These are phyloP conservation scores for Pogonognathellus flavescens DNA, from an alignment of 1,140 invertebrate genomes.

Conservation along the genomic window DNA sequence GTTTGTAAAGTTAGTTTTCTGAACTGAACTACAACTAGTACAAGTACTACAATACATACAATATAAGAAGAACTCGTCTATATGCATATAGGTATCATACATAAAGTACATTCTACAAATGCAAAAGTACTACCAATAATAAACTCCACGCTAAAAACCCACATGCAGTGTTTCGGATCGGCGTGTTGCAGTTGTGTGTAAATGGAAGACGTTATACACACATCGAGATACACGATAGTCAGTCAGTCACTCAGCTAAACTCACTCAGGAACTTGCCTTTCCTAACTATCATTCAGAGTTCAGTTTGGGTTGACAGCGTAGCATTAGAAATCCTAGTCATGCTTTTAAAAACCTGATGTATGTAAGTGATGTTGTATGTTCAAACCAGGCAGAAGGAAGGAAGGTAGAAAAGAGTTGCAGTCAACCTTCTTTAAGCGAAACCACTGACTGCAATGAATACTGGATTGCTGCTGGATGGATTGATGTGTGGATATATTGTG, in stretches of 20 bases:
- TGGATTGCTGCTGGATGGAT: conserved; percentile 6
- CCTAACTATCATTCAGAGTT: background rate
- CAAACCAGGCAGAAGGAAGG: background rate
- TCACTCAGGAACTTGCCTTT: background rate
- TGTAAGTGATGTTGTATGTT: no score
- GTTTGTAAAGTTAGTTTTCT: no score
- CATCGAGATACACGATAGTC: background rate
- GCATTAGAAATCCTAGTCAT: conserved; percentile 25
- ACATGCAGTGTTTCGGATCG: no score
- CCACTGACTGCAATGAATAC: conserved; percentile 13
- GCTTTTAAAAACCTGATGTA: conserved; percentile 45
- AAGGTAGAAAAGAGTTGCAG: background rate
- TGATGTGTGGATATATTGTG: background rate
- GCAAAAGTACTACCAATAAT: no score
- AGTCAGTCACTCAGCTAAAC: background rate
- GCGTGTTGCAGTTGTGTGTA: background rate
- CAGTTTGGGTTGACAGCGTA: conserved; percentile 36
- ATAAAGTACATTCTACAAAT: no score
- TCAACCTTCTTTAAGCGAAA: conserved; percentile 6
- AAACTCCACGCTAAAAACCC: no score
- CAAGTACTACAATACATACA: no score
- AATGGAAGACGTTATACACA: background rate
- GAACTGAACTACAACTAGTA: no score
- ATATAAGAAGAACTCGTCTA: no score
- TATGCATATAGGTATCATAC: no score